phyloP scores from a whole-genome alignment of 1,140 invertebrate species.

The Listronotus oregonensis region DNA sequence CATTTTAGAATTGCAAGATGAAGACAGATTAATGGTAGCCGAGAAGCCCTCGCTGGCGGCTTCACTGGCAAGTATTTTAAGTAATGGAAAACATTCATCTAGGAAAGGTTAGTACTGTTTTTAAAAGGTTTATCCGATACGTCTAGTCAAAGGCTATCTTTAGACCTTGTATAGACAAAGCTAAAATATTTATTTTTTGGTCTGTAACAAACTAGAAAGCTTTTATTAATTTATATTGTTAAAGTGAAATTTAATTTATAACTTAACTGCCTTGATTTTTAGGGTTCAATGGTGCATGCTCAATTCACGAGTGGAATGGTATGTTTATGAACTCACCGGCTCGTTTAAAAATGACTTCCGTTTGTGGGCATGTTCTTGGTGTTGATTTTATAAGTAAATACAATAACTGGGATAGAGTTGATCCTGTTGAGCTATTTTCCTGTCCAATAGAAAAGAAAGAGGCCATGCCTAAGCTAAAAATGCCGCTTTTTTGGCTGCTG shows the following conservation, averaged over 20 bases:
- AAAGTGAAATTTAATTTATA: no score
- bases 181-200: no score
- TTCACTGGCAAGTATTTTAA: slow-evolving; percentile 93
- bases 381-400: slow-evolving; percentile 95
- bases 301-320: slow-evolving; percentile 92
- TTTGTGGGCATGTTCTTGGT: slow-evolving; percentile 97
- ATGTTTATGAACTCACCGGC: slow-evolving; percentile 75
- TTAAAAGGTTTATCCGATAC: no score
- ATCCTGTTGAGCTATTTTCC: slow-evolving; percentile 93
- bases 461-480: slow-evolving; percentile 90
- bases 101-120: slow-evolving; percentile 75
- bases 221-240: no score
- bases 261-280: not conserved
- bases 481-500: slow-evolving; percentile 88
- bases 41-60: slow-evolving; percentile 98
- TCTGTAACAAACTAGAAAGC: no score
- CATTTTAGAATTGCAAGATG: slow-evolving; percentile 60
- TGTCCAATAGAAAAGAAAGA: slow-evolving; percentile 97
- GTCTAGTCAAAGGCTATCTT: no score
- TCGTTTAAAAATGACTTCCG: slow-evolving; percentile 94
- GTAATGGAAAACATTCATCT: slow-evolving; percentile 78
- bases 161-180: no score
- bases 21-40: slow-evolving; percentile 96
- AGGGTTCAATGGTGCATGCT: slow-evolving; percentile 89
- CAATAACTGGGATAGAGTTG: slow-evolving; percentile 98